Evolutionary conservation across 2,888 invertebrate species (phyloP), one percentile per base, ranked within the genome.

Genomic region (Neoscelio sp.): DNA sequence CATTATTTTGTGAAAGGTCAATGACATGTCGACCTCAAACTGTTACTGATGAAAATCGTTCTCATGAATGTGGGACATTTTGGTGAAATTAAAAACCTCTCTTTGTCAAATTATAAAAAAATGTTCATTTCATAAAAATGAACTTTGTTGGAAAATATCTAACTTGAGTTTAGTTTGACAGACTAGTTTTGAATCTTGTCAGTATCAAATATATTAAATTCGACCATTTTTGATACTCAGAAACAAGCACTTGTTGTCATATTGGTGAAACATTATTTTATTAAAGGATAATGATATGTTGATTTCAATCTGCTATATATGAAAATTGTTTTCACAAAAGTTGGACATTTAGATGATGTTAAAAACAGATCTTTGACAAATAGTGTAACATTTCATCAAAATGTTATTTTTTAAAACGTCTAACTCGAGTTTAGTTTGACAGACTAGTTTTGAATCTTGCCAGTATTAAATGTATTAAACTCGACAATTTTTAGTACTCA

Each of bases 391-490:
- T 73, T 56, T 8, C 54, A 52, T 38, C 56, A 56, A 46, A 15
- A 28, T 15, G 18, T 6, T 46, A 62, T 46, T 30, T 73, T 35
- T 42, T 15, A 3, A 54, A 52, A 15, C 17, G 15, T 71, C n/a
- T 62, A 0, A 58, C n/a, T 62, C 54, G 8, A 54, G 38, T 60
- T 62, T 62, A 60, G 42, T 30, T 60, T 10, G 38, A 23, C 46
- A 26, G 38, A 20, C 38, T 73, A 62, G 62, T 28, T 46, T 71
- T 56, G 42, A 50, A 33, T 65, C 65, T 65, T 58, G 56, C 64
- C 64, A 65, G 73, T 73, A 73, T 56, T 65, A 62, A 10, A 48
- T 40, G 38, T 62, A 65, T 58, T 54, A 18, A 35, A 73, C 52
- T 26, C 48, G 28, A 44, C n/a, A 30, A 13, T 62, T 78, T 58